Conservation (phyloP, 1,140 invertebrate species). For the Ladona fulva region DNA sequence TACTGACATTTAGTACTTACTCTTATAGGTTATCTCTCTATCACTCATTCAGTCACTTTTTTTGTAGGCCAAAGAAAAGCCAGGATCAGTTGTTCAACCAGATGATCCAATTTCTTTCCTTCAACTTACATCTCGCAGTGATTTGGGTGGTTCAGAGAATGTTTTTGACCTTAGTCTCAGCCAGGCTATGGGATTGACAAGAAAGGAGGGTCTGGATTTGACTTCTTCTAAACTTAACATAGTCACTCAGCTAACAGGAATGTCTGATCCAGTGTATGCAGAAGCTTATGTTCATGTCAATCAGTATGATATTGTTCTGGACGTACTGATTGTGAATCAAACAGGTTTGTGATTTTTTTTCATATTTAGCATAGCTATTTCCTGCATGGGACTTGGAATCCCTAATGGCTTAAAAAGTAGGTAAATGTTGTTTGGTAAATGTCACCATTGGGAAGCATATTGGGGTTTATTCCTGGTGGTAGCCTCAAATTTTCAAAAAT, state of each 20-base stretch:
- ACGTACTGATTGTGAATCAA: conserved; percentile 96
- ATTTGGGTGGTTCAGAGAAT: conserved; percentile 59
- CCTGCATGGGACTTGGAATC: no score
- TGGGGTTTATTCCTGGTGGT: no score
- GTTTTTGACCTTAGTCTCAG: conserved; percentile 92
- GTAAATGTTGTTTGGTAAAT: no score
- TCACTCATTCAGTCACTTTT: conserved; percentile 5
- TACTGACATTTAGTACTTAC: no score
- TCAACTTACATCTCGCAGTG: conserved; percentile 65
- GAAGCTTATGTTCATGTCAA: conserved; percentile 99
- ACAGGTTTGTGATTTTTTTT: conserved; percentile 49
- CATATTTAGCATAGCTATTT: no score
- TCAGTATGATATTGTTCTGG: conserved; percentile 97
- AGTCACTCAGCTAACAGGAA: conserved; percentile 98
- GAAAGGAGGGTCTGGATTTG: conserved; percentile 35
- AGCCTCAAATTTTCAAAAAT: no score
- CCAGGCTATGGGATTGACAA: conserved; percentile 57
- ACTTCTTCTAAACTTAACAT: conserved; percentile 57
- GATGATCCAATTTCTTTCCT: conserved; percentile 82
- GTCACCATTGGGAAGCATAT: no score
- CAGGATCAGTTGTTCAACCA: conserved; percentile 61
- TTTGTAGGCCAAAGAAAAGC: conserved; percentile 60
- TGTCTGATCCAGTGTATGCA: conserved; percentile 97
- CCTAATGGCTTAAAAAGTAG: no score
- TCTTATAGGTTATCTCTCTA: not conserved